Evolutionary conservation across 2,888 invertebrate species (phyloP).

Genomic region (Campopleginae sp.): DNA sequence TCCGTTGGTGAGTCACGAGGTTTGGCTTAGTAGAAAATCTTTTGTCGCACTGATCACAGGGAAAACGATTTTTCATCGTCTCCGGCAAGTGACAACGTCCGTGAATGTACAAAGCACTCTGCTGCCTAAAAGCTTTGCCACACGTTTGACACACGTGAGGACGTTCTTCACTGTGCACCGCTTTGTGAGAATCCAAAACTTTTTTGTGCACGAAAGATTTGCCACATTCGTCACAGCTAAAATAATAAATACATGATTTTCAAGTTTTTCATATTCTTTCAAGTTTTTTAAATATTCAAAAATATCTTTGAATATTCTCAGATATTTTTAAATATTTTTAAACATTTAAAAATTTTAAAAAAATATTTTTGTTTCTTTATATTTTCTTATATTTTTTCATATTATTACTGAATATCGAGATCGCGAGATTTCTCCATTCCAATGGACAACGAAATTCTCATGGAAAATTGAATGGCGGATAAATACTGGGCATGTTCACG

Average conservation of each 20-base stretch:
- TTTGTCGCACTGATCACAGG: slow-evolving; percentile 87
- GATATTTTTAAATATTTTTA: not conserved
- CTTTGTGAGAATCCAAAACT: slow-evolving; percentile 84
- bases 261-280: not conserved
- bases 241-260: not conserved
- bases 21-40: slow-evolving; percentile 86
- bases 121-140: slow-evolving; percentile 86
- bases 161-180: slow-evolving; percentile 85
- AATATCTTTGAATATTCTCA: not conserved
- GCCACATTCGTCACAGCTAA: slow-evolving; percentile 85
- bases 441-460: not conserved
- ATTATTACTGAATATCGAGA: too few species aligned
- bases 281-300: slow-evolving; percentile 3
- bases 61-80: slow-evolving; percentile 86
- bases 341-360: too few species aligned
- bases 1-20: slow-evolving; percentile 86
- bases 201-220: slow-evolving; percentile 86
- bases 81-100: slow-evolving; percentile 86
- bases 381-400: too few species aligned
- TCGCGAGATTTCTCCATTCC: too few species aligned
- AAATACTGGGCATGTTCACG: not conserved
- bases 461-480: not conserved
- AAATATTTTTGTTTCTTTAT: too few species aligned
- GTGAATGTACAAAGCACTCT: slow-evolving; percentile 86
- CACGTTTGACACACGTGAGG: slow-evolving; percentile 86